A percentile compares a stretch with the other conserved stretches of the same genome.
These are phyloP conservation scores for Nymphalis polychloros DNA, from an alignment of 2,888 invertebrate species.

Conservation along the genomic window DNA sequence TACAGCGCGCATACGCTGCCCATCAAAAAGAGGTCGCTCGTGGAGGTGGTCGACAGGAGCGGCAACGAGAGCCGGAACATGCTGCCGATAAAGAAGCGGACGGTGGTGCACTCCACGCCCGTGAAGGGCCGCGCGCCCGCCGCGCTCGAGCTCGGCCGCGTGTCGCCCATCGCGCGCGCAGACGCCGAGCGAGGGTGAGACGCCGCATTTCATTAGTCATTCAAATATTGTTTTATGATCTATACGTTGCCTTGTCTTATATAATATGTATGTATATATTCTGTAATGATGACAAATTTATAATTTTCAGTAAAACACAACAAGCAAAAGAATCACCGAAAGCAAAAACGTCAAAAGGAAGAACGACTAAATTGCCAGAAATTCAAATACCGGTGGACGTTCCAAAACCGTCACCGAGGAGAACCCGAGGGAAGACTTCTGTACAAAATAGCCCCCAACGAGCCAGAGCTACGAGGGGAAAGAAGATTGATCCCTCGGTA, in stretches of 20 bases:
- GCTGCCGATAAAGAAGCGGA: slow-evolving; percentile 64
- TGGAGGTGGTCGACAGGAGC: slow-evolving; percentile 20
- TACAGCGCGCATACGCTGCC: slow-evolving; percentile 59
- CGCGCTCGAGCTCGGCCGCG: slow-evolving; percentile 53
- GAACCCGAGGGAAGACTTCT: slow-evolving; percentile 15
- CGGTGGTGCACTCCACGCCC: slow-evolving; percentile 66
- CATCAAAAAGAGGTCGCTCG: slow-evolving; percentile 64
- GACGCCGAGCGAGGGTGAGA: slow-evolving; percentile 14
- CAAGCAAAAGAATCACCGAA: slow-evolving; percentile 23
- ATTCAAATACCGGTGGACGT: neutral
- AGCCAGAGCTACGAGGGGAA: slow-evolving; percentile 12
- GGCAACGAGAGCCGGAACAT: slow-evolving; percentile 7
- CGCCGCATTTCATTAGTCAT: too few relatives aligned
- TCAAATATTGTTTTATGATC: too few relatives aligned
- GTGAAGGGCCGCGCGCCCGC: slow-evolving; percentile 50
- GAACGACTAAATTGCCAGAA: slow-evolving; percentile 14
- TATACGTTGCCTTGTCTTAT: too few relatives aligned
- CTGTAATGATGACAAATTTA: slow-evolving; percentile 4
- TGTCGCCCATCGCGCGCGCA: slow-evolving; percentile 59
- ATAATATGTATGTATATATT: slow-evolving; percentile 22
- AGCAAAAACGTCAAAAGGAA: slow-evolving; percentile 19
- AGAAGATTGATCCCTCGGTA: slow-evolving; percentile 9
- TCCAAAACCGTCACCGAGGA: slow-evolving; percentile 26
- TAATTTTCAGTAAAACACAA: slow-evolving; percentile 28
- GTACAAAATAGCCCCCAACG: neutral